These are phyloP conservation scores for Encarsia formosa DNA, from an alignment of 2,888 invertebrate species.

Conservation along the genomic window DNA sequence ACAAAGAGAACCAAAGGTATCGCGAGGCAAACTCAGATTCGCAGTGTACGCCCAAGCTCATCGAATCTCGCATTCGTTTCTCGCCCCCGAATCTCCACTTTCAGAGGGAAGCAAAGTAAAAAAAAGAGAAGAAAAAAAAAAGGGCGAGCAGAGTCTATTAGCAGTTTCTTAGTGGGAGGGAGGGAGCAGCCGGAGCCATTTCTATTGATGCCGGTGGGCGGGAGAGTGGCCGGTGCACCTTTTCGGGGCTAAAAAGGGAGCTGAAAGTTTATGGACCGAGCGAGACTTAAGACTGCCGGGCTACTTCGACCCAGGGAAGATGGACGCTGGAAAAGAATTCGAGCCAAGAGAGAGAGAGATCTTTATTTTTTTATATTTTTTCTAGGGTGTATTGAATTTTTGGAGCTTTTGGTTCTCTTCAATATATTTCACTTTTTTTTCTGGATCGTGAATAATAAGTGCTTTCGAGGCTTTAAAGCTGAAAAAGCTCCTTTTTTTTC, in stretches of 20 bases:
- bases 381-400: too few species aligned
- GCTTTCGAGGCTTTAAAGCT: too few species aligned
- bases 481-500: too few species aligned
- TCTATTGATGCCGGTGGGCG: slow-evolving; percentile 42
- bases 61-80: slow-evolving; percentile 10
- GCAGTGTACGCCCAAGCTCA: slow-evolving; percentile 12
- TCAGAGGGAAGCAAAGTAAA: not conserved
- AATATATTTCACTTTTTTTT: too few species aligned
- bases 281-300: too few species aligned
- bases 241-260: not conserved
- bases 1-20: too few species aligned
- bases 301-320: not conserved
- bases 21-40: not conserved
- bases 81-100: not conserved
- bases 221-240: slow-evolving; percentile 1
- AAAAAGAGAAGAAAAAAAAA: slow-evolving; percentile 6
- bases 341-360: not conserved
- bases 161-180: slow-evolving; percentile 48
- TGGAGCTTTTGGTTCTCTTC: too few species aligned
- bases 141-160: slow-evolving; percentile 47
- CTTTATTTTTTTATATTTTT: too few species aligned
- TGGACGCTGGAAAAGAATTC: not conserved
- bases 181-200: slow-evolving; percentile 46
- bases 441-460: too few species aligned
- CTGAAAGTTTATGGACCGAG: not conserved